These are phyloP conservation scores for Ficedula albicollis DNA, from an alignment of 2,797 vertebrate species.

Conservation along the genomic window DNA sequence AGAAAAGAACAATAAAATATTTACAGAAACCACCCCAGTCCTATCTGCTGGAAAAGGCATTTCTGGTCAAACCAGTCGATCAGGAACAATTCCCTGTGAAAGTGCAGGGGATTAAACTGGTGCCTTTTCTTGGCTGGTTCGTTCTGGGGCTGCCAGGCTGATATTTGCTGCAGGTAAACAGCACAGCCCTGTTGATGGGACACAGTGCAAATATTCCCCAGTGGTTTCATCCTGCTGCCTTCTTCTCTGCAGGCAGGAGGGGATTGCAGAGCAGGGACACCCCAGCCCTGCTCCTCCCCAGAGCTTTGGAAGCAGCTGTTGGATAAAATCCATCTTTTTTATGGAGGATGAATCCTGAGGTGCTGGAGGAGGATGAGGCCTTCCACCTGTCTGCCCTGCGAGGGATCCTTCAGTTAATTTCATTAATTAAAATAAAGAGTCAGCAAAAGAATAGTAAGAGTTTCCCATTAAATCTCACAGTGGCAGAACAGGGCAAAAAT, in stretches of 20 bases:
- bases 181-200: not conserved
- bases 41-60: not conserved
- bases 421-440: not conserved
- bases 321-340: not conserved
- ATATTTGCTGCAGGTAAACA: slow-evolving; percentile 54
- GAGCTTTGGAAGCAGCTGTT: not conserved
- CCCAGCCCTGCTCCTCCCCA: not conserved
- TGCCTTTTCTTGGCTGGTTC: not conserved
- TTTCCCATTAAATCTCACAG: not conserved
- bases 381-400: not conserved
- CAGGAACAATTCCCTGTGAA: not conserved
- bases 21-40: not conserved
- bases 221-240: not conserved
- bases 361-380: not conserved
- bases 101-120: not conserved
- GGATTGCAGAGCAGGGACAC: not conserved
- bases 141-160: not conserved
- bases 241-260: not conserved
- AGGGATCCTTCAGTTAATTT: not conserved
- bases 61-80: not conserved
- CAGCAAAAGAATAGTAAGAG: not conserved
- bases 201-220: not conserved
- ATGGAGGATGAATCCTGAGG: not conserved
- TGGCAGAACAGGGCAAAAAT: not conserved
- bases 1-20: not conserved